A percentile compares a stretch with the other conserved stretches of the same genome.
phyloP scores from a whole-genome alignment of 2,888 invertebrate genomes.

The Colostygia pectinataria region DNA sequence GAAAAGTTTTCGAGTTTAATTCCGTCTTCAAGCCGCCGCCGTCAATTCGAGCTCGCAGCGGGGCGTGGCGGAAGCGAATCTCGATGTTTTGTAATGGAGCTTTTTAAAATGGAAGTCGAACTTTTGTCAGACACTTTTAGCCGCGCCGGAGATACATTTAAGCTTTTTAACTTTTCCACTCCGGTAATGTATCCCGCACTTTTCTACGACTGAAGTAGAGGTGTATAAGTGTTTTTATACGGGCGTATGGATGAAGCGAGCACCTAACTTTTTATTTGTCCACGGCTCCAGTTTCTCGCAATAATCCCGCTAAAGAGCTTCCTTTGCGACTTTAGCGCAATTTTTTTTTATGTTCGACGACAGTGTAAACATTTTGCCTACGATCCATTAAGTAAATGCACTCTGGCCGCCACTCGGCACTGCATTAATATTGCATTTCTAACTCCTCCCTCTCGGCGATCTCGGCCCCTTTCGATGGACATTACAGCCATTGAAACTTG shows the following conservation, averaged over 20 bases:
- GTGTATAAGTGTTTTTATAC: constrained; percentile 73
- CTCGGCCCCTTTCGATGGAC: constrained; percentile 49
- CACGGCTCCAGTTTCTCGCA: constrained; percentile 57
- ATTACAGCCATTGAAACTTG: constrained; percentile 31
- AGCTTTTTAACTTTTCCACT: constrained; percentile 84
- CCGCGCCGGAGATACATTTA: constrained; percentile 82
- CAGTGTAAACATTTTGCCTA: constrained; percentile 73
- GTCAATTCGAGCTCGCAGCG: constrained; percentile 68
- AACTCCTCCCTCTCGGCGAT: constrained; percentile 54
- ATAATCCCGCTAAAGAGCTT: constrained; percentile 71
- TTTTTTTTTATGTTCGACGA: constrained; percentile 63
- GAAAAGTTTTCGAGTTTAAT: constrained; percentile 77
- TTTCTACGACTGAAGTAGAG: constrained; percentile 69
- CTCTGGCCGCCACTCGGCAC: constrained; percentile 71
- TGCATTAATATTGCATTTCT: constrained; percentile 86
- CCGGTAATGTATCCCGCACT: constrained; percentile 81
- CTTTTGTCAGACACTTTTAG: constrained; percentile 84
- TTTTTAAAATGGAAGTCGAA: constrained; percentile 83
- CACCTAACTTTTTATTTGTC: constrained; percentile 67
- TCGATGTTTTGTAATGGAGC: constrained; percentile 83
- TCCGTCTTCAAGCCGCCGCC: constrained; percentile 67
- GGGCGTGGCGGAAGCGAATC: constrained; percentile 77
- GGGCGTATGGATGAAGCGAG: constrained; percentile 58
- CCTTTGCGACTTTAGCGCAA: constrained; percentile 56
- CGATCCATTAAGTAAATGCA: constrained; percentile 81